Conservation (phyloP, 2,888 invertebrate species). For the Sepioteuthis lessoniana region DNA sequence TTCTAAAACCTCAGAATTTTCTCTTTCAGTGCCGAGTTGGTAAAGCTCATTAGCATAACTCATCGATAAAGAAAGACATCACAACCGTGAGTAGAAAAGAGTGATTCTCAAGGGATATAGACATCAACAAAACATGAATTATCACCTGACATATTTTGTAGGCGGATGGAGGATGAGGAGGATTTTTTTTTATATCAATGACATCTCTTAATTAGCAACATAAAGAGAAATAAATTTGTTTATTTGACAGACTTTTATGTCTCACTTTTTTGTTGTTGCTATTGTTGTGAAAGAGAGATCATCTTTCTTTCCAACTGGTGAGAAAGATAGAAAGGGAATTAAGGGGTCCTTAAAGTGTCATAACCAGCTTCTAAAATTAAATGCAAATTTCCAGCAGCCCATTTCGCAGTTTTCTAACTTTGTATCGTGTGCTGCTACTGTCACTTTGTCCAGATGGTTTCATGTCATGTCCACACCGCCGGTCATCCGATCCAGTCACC, state of each 20-base stretch:
- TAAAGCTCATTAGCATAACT: background rate
- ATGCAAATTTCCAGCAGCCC: background rate
- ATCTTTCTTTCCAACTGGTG: background rate
- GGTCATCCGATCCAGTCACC: background rate
- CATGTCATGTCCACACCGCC: background rate
- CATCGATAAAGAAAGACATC: background rate
- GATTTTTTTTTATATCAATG: background rate
- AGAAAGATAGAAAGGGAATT: background rate
- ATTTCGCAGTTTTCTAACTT: background rate
- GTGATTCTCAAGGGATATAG: background rate
- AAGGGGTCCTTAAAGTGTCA: background rate
- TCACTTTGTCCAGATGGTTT: conserved; percentile 4
- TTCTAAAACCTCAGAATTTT: background rate
- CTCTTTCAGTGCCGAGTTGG: background rate
- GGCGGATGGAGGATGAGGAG: background rate
- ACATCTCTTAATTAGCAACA: background rate
- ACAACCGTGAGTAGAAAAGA: too few relatives aligned
- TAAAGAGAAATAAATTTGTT: background rate
- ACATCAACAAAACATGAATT: background rate
- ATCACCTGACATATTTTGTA: background rate
- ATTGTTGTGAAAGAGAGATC: background rate
- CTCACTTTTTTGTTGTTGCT: too few relatives aligned
- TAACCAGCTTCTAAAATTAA: background rate
- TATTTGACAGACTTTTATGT: background rate
- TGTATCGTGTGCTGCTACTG: background rate